Base-by-base conservation (phyloP, 2,113 vertebrate genomes). In the Suricata suricatta region DNA sequence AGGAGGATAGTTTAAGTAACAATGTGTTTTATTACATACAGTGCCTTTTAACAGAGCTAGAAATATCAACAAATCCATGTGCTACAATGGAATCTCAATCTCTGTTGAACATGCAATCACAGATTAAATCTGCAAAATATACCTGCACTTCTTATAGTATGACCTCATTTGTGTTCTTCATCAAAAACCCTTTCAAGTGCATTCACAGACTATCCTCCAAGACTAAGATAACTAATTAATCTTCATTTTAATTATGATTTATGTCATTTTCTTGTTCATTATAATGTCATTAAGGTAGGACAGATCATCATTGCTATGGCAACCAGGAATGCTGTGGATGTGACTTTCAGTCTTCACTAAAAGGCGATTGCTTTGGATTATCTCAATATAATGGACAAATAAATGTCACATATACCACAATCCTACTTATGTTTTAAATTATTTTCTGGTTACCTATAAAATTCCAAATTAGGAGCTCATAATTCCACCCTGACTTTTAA, bases 231-330 rank as follows among this genome's bases (percentile, higher is more conserved):
- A 85, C 35, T 74, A 85, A 83, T 87, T 86, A 92, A 92, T 92
- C 52, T 83, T 89, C 35, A 76, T 27, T 89, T 74, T 86, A 79
- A 92, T 79, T 88, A 88, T 60, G 47, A 80, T 29, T 92, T 77
- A 77, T 41, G 33, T 92, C n/a, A 94, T 89, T 88, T 95, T 94
- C 19, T 72, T 81, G n/a, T 79, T 94, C 50, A 57, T 95, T 77
- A 82, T 68, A 76, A 74, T 96, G 57, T 47, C 54, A 92, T 80
- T 76, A 68, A 80, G 19, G 10, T 94, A 44, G 35, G 60, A 21
- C 83, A 86, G 57, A 86, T 79, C n/a, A 76, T 29, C 19, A 77
- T 79, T 96, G 44, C 60, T 54, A 52, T 38, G 16, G 5, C 66
- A 94, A 95, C 64, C 38, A 88, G 44, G 0, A 72, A 54, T 80